phyloP scores from a whole-genome alignment of 2,888 invertebrate genomes.

The Metalampra italica region DNA sequence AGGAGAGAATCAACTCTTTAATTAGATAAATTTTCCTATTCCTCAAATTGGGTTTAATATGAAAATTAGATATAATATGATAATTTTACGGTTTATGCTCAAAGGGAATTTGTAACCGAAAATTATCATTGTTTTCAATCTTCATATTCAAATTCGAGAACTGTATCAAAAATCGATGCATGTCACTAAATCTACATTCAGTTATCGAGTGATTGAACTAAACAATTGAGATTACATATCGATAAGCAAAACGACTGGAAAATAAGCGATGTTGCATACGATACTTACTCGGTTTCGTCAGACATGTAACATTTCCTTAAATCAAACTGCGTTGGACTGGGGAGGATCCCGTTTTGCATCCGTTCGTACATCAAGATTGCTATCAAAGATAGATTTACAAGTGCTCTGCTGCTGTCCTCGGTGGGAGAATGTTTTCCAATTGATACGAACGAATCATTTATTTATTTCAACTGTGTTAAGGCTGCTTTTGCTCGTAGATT shows the following conservation, averaged over 20 bases:
- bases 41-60: not conserved
- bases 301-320: constrained; percentile 58
- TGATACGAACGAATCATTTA: constrained; percentile 57
- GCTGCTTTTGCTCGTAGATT: constrained; percentile 22
- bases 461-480: constrained; percentile 47
- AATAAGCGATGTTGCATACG: constrained; percentile 42
- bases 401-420: constrained; percentile 64
- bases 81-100: not conserved
- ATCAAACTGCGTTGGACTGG: constrained; percentile 55
- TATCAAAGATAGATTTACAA: constrained; percentile 77
- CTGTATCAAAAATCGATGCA: constrained; percentile 27
- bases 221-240: constrained; percentile 57
- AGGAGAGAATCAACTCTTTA: constrained; percentile 40
- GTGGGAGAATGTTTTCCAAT: constrained; percentile 51
- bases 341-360: constrained; percentile 73
- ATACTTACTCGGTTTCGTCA: constrained; percentile 37
- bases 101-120: not conserved
- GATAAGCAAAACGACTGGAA: constrained; percentile 47
- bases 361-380: constrained; percentile 77
- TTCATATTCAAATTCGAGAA: constrained; percentile 23
- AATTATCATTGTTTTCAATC: constrained; percentile 3
- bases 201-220: constrained; percentile 40
- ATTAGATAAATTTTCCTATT: constrained; percentile 48
- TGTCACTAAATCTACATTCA: constrained; percentile 36
- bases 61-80: not conserved